phyloP scores from a whole-genome alignment of 2,797 vertebrate genomes.

The Ciconia nigra region DNA sequence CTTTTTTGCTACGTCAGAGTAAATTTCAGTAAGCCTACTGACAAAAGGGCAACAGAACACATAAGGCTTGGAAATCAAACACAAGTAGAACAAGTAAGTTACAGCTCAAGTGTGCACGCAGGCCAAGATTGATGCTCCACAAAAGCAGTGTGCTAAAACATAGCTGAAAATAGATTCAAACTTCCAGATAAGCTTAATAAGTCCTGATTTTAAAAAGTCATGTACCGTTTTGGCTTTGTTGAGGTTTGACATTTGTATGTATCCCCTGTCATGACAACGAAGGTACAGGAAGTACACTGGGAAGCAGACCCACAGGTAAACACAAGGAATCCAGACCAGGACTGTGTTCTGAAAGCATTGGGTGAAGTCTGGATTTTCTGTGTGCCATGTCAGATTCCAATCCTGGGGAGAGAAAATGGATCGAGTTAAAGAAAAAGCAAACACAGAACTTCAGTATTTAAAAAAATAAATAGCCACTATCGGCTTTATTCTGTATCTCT shows the following conservation, averaged over 20 bases:
- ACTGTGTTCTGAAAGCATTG: conserved; percentile 92
- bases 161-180: not conserved
- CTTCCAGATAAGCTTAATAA: accelerated
- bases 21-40: not conserved
- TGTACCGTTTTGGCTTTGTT: conserved; percentile 93
- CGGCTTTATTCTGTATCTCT: not conserved
- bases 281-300: conserved; percentile 89
- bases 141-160: not conserved
- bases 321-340: conserved; percentile 88
- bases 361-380: conserved; percentile 86
- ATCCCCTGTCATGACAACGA: conserved; percentile 80
- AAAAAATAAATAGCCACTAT: not conserved
- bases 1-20: not conserved
- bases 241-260: conserved; percentile 91
- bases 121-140: not conserved
- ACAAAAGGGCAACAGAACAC: not conserved
- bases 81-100: not conserved
- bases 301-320: conserved; percentile 88
- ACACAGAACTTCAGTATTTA: not conserved
- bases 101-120: not conserved
- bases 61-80: not conserved
- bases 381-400: conserved; percentile 89
- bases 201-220: not conserved
- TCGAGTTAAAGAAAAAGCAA: not conserved
- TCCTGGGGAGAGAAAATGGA: conserved; percentile 73